Evolutionary conservation across 2,888 invertebrate genomes (phyloP).

Genomic region (Eupithecia subumbrata): DNA sequence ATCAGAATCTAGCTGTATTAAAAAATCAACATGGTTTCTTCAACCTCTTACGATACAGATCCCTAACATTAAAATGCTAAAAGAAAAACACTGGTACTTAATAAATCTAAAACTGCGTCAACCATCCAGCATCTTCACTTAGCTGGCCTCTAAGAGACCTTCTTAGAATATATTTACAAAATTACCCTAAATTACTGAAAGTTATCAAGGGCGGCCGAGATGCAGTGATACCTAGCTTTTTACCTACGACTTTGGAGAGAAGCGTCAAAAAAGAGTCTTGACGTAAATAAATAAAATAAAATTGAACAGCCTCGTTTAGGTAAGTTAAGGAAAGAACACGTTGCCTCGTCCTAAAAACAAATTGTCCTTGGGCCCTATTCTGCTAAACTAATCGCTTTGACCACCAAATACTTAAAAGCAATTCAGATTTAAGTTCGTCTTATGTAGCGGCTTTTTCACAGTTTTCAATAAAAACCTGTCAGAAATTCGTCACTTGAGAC

Average conservation of each 20-base stretch:
- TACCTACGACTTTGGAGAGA: not conserved
- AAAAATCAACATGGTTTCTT: not conserved
- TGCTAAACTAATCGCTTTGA: too few species aligned
- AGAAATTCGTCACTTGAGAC: too few species aligned
- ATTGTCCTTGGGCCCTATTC: too few species aligned
- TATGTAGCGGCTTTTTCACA: too few species aligned
- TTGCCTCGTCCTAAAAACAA: too few species aligned
- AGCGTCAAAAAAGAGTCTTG: not conserved
- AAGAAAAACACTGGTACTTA: constrained; percentile 42
- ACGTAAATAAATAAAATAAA: not conserved
- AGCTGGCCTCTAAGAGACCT: constrained; percentile 79
- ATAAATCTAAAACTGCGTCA: constrained; percentile 71
- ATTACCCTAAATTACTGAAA: constrained; percentile 49
- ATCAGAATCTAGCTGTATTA: not conserved
- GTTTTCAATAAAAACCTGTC: too few species aligned
- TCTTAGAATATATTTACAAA: constrained; percentile 65
- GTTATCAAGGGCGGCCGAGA: constrained; percentile 49
- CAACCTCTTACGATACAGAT: not conserved
- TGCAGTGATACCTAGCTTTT: constrained; percentile 19
- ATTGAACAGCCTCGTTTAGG: not conserved
- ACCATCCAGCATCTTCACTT: constrained; percentile 56
- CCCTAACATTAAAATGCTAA: not conserved
- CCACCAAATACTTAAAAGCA: too few species aligned
- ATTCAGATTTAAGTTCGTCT: too few species aligned
- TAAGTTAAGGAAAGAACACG: not conserved